A percentile compares a stretch with the other conserved stretches of the same genome.
These are phyloP conservation scores for Alcis repandata DNA, from an alignment of 2,888 invertebrate species.

Conservation along the genomic window DNA sequence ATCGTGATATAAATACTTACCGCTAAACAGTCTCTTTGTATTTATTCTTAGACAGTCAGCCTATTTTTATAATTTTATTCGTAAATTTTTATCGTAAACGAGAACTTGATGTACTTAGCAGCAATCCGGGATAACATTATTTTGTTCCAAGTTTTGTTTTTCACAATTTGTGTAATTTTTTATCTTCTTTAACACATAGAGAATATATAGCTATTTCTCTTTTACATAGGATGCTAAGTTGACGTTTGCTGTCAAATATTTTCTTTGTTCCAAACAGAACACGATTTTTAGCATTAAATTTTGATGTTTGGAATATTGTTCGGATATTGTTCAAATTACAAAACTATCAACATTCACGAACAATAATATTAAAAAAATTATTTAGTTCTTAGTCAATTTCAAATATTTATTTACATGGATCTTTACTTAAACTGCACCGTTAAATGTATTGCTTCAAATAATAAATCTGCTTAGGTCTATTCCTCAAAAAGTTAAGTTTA, in stretches of 20 bases:
- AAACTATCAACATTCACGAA: too few relatives aligned
- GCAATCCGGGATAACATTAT: not conserved
- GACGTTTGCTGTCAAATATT: not conserved
- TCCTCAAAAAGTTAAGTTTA: too few relatives aligned
- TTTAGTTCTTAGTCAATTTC: too few relatives aligned
- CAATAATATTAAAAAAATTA: too few relatives aligned
- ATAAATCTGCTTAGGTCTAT: too few relatives aligned
- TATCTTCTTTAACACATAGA: not conserved
- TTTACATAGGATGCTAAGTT: not conserved
- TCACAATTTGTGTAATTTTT: not conserved
- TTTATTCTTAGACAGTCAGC: constrained; percentile 8
- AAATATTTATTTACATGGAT: too few relatives aligned
- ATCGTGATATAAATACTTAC: constrained; percentile 2
- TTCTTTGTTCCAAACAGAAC: not conserved
- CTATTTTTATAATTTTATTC: constrained; percentile 2
- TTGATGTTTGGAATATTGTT: not conserved
- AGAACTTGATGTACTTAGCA: not conserved
- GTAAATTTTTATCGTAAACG: not conserved
- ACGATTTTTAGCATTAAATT: not conserved
- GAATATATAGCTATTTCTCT: not conserved
- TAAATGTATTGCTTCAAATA: too few relatives aligned
- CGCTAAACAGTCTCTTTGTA: not conserved
- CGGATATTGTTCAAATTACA: not conserved
- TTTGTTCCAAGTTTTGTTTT: not conserved
- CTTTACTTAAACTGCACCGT: too few relatives aligned